Evolutionary conservation across 2,797 vertebrate species (phyloP), one percentile per base, ranked within the genome.

Genomic region (Triplophysa yarkandensis): DNA sequence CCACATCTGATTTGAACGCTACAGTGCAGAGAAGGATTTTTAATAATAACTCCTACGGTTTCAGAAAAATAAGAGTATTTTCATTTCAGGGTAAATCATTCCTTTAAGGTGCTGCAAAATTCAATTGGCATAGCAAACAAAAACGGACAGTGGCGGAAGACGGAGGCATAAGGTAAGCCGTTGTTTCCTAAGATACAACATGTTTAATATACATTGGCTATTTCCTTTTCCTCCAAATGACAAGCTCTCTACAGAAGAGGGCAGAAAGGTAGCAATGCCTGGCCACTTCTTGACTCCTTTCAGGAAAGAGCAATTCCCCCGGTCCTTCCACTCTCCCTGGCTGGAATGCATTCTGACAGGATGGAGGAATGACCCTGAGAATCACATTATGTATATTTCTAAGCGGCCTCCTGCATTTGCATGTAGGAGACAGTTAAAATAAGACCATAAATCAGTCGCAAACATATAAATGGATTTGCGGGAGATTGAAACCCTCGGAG

Each of bases 371-470:
- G 90, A 91, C 90, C 91, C 90, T 90, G 89, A 89, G 89, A 92
- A 90, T 91, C 89, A 86, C 89, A 92, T 91, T 92, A 92, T 91
- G 90, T 89, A 90, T 91, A 92, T 92, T 91, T 89, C 87, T 87
- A 86, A 89, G 90, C 88, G 67, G 77, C 86, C 65, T 73, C 63
- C 55, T 71, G 64, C 85, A 92, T 92, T 92, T 91, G 90, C 90
- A 92, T 92, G 90, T 89, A 85, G 90, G 87, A 91, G 91, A 91
- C 90, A 92, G 89, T 91, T 92, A 90, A 90, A 92, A 92, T 92
- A 92, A 92, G 88, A 88, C 87, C 88, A 91, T 92, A 92, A 92
- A 92, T 92, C 91, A 92, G 88, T 78, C 4, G 87, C 87, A 89
- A 91, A 91, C 89, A 88, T 90, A 89, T 91, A 91, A 91, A 91